Evolutionary conservation across 2,113 vertebrate species (phyloP).

Genomic region (Pygoscelis adeliae): DNA sequence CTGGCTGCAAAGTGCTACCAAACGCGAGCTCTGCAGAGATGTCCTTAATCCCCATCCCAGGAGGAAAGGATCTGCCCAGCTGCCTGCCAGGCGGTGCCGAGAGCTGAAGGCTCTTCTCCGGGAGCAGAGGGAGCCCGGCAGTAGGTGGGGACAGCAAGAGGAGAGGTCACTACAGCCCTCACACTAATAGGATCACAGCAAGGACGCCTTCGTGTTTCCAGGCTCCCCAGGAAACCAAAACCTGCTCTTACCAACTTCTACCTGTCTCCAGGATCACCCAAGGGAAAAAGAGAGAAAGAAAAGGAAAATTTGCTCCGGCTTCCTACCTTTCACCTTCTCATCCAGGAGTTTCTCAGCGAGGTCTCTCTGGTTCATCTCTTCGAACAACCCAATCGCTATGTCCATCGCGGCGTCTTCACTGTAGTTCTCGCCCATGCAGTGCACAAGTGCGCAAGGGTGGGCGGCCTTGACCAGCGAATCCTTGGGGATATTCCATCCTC

Average conservation of each 20-base stretch:
- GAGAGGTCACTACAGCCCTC: neutral
- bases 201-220: neutral
- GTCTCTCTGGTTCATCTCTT: neutral
- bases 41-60: neutral
- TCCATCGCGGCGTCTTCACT: neutral
- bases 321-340: neutral
- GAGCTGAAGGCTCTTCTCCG: neutral
- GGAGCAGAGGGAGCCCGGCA: neutral
- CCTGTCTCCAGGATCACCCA: neutral
- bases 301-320: neutral
- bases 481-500: neutral
- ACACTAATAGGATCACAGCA: rapidly evolving
- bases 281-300: neutral
- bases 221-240: neutral
- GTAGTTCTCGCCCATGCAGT: neutral
- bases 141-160: neutral
- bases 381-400: neutral
- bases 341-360: neutral
- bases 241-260: neutral
- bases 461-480: rapidly evolving
- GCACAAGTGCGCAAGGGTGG: neutral
- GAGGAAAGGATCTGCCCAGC: neutral
- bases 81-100: neutral
- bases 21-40: neutral
- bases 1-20: rapidly evolving